phyloP scores from a whole-genome alignment of 2,888 invertebrate genomes.

The Tetanocera ferruginea region DNA sequence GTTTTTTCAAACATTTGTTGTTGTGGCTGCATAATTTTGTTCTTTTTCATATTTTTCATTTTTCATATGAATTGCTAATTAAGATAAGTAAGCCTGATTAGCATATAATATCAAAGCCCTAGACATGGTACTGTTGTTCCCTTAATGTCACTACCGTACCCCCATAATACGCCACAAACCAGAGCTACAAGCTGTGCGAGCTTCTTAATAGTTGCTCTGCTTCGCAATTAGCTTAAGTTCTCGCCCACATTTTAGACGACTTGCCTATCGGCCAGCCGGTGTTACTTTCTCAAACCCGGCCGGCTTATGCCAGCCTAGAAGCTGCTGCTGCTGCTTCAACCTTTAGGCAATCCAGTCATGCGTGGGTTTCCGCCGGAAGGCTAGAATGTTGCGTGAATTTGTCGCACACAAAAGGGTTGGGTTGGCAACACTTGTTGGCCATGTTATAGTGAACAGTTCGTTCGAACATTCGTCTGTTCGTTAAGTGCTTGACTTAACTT shows the following conservation, averaged over 20 bases:
- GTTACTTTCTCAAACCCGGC: not conserved
- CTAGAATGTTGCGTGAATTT: constrained; percentile 41
- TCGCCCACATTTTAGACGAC: not conserved
- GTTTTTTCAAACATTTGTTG: not conserved
- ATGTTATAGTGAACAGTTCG: not conserved
- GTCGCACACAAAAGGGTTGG: constrained; percentile 35
- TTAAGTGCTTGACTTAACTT: constrained; percentile 14
- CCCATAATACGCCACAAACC: constrained; percentile 7
- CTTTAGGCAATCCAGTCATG: not conserved
- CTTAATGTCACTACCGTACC: not conserved
- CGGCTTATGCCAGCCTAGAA: not conserved
- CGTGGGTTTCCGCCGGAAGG: constrained; percentile 26
- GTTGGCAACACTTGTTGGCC: constrained; percentile 21
- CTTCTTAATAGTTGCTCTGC: constrained; percentile 35
- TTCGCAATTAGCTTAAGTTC: constrained; percentile 24
- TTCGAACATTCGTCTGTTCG: not conserved
- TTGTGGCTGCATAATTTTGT: not conserved
- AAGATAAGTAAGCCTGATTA: constrained; percentile 52
- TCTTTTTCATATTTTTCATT: constrained; percentile 23
- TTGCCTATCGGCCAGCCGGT: not conserved
- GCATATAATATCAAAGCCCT: constrained; percentile 43
- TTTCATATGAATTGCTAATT: constrained; percentile 51
- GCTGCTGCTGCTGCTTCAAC: not conserved
- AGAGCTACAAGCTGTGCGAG: constrained; percentile 25
- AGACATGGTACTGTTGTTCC: not conserved